Percentiles rank a stretch among this genome's conserved stretches.
These are phyloP conservation scores for Hydrozoanthus tunicans DNA, from an alignment of 64 coral and sea anemone species.

Conservation along the genomic window DNA sequence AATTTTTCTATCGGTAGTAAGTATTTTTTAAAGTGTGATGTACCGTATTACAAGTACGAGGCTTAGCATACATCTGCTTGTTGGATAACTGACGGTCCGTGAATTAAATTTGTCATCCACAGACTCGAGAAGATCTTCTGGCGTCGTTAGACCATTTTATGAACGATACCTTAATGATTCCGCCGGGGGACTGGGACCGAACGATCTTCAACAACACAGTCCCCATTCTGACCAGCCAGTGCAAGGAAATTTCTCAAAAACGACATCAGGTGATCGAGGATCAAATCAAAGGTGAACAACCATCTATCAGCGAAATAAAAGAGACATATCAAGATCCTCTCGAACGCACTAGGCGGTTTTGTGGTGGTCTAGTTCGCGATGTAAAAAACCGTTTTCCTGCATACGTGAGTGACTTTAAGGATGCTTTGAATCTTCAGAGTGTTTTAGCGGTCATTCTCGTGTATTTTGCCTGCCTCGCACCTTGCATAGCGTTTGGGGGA, in stretches of 20 bases:
- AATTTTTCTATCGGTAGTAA: no score
- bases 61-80: background rate
- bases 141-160: slow-evolving; percentile 59
- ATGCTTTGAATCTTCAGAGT: slow-evolving; percentile 82
- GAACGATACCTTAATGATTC: slow-evolving; percentile 77
- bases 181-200: slow-evolving; percentile 97
- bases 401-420: slow-evolving; percentile 86
- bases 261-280: slow-evolving; percentile 41
- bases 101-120: background rate
- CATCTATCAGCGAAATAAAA: slow-evolving; percentile 42
- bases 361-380: slow-evolving; percentile 91
- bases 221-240: slow-evolving; percentile 72
- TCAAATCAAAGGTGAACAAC: slow-evolving; percentile 30
- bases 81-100: background rate
- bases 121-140: slow-evolving; percentile 73
- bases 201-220: slow-evolving; percentile 82
- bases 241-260: slow-evolving; percentile 60
- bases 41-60: background rate
- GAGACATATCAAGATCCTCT: slow-evolving; percentile 69
- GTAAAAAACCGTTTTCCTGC: slow-evolving; percentile 68
- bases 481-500: slow-evolving; percentile 93
- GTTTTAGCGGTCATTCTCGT: slow-evolving; percentile 85
- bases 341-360: slow-evolving; percentile 83
- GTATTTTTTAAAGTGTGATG: no score
- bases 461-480: slow-evolving; percentile 92